Base-by-base conservation (phyloP, 2,888 invertebrate species). In the Mesorhabditis sp. region DNA sequence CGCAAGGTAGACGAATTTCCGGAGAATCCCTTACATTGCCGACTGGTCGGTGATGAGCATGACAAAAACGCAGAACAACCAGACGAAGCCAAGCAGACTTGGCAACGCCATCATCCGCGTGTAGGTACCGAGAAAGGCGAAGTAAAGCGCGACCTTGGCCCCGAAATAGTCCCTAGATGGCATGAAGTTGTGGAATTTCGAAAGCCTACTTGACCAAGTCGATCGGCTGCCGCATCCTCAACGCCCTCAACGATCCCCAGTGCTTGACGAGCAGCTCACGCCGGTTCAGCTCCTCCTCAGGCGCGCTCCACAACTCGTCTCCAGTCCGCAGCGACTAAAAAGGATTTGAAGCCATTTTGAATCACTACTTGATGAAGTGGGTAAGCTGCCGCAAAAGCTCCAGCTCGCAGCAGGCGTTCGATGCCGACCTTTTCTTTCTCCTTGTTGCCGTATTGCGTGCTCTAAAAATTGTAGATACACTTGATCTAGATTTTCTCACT, bases 31-130 rank as follows among this genome's bases (percentile, higher is more conserved):
- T 50, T 50, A 50, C 58, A 50, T n/a, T n/a, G n/a, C n/a, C 58
- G 58, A 50, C 58, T 50, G 58, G n/a, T 50, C 58, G 58, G 7
- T 50, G n/a, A 50, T n/a, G n/a, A 50, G n/a, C 58, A 50, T 50
- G 7, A 50, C n/a, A n/a, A n/a, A 10, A 2, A 50, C 58, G 58
- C 10, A 10, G n/a, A 50, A 50, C 10, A 50, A 50, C 58, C 58
- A 50, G n/a, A 50, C 58, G n/a, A 50, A 13, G 7, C 58, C 58
- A 2, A 50, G 58, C 58, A 50, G 58, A n/a, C 58, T 50, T 50
- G 58, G 10, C 10, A 50, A n/a, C 7, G 58, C n/a, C 10, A 50
- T 10, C 58, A 50, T 13, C 7, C 58, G 58, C 7, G 58, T 50
- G n/a, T 50, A 50, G 10, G n/a, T n/a, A n/a, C 58, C 58, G n/a